Percentiles rank a stretch among this genome's conserved stretches.
Conservation (phyloP, 2,888 invertebrate species). For the Lamellibrachia columna region DNA sequence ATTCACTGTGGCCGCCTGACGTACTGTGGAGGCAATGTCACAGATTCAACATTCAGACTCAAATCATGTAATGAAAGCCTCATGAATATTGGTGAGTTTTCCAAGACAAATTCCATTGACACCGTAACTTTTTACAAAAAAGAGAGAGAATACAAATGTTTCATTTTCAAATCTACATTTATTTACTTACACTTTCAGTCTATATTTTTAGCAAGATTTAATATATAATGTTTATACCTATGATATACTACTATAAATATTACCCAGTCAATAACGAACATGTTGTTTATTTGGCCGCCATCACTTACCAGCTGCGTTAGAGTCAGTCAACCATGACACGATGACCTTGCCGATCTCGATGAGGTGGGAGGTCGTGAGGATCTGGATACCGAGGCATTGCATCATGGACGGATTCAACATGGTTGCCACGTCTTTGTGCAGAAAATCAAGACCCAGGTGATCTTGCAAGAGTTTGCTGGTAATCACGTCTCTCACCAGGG, state of each 20-base stretch:
- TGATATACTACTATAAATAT: too few species aligned
- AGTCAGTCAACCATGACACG: conserved; percentile 21
- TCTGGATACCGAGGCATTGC: conserved; percentile 58
- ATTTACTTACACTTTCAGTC: too few species aligned
- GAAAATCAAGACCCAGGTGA: conserved; percentile 57
- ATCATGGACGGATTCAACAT: conserved; percentile 51
- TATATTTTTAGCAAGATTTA: too few species aligned
- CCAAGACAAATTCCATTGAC: too few species aligned
- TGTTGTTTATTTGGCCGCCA: neutral
- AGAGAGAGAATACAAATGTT: too few species aligned
- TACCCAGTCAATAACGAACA: too few species aligned
- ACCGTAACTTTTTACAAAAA: too few species aligned
- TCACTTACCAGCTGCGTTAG: neutral
- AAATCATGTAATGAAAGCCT: neutral
- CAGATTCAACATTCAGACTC: neutral
- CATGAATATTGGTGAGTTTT: neutral
- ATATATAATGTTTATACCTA: too few species aligned
- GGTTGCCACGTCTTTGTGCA: conserved; percentile 54
- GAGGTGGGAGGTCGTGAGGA: conserved; percentile 55
- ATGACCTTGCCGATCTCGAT: conserved; percentile 52
- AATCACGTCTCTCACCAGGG: conserved; percentile 55
- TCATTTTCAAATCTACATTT: too few species aligned
- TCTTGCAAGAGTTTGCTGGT: conserved; percentile 52
- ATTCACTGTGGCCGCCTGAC: neutral
- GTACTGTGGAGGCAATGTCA: neutral